Conservation (phyloP, 2,888 invertebrate species). For the Serrognathus titanus region DNA sequence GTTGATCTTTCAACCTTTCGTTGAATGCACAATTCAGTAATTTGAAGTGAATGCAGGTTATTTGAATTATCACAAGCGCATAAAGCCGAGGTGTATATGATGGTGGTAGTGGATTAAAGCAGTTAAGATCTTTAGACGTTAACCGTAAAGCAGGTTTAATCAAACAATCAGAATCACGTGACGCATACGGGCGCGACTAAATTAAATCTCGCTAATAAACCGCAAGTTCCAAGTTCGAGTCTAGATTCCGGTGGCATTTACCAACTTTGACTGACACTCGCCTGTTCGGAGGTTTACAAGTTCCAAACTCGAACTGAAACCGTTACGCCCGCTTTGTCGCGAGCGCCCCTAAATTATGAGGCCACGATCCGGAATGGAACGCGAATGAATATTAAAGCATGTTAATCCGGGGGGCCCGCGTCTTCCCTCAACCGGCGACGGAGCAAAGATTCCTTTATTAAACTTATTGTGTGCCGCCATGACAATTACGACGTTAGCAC, state of each 20-base stretch:
- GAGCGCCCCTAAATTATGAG: neutral
- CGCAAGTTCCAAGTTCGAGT: conserved; percentile 27
- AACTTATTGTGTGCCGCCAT: neutral
- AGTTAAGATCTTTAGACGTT: too few species aligned
- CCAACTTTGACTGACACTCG: conserved; percentile 34
- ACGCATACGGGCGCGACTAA: conserved; percentile 28
- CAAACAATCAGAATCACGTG: conserved; percentile 30
- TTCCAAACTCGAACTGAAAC: conserved; percentile 23
- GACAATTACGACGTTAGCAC: neutral
- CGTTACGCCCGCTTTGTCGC: conserved; percentile 16
- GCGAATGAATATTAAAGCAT: neutral
- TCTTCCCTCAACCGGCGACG: neutral
- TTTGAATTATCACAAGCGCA: too few species aligned
- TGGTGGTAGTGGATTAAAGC: too few species aligned
- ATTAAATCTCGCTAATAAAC: conserved; percentile 37
- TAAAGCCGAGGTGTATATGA: too few species aligned
- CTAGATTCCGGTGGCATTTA: conserved; percentile 30
- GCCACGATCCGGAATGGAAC: neutral
- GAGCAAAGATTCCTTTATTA: neutral
- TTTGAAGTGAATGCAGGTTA: too few species aligned
- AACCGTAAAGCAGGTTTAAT: conserved; percentile 15
- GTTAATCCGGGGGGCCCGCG: neutral
- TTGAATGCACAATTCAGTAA: too few species aligned
- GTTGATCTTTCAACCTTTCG: too few species aligned
- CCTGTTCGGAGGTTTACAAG: conserved; percentile 28